These are phyloP conservation scores for Pachypsylla venusta DNA, from an alignment of 1,140 invertebrate species.

Conservation along the genomic window DNA sequence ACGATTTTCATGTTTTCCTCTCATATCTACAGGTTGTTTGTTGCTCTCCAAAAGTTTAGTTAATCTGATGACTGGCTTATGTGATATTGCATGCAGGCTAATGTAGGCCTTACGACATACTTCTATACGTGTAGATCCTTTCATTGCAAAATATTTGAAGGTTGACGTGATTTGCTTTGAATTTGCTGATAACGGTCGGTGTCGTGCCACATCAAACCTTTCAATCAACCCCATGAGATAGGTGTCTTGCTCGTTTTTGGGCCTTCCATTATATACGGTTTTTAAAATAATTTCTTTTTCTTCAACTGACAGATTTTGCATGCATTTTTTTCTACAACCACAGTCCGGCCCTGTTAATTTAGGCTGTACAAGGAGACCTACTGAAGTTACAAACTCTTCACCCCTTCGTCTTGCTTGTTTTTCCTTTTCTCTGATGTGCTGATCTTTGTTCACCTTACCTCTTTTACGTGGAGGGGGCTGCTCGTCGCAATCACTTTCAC, in stretches of 20 bases:
- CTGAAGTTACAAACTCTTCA: conserved; percentile 4
- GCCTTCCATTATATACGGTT: background rate
- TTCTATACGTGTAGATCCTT: background rate
- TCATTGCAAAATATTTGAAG: conserved; percentile 13
- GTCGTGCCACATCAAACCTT: background rate
- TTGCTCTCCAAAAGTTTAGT: background rate
- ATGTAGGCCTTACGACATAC: conserved; percentile 14
- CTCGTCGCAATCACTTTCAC: too few species aligned
- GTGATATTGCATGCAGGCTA: conserved; percentile 9
- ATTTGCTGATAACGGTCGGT: background rate
- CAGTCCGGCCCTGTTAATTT: background rate
- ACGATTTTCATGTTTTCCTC: conserved; percentile 13
- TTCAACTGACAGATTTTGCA: background rate
- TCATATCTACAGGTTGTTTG: conserved; percentile 13
- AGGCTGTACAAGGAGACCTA: background rate
- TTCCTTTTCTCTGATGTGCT: conserved; percentile 4
- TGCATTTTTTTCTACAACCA: background rate
- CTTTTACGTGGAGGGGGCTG: conserved; percentile 25
- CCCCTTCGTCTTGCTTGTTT: background rate
- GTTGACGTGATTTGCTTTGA: background rate
- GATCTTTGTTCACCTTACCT: conserved; percentile 17
- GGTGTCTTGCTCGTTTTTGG: conserved; percentile 15
- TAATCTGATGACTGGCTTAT: conserved; percentile 10
- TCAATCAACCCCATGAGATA: conserved; percentile 12
- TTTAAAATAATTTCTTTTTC: background rate